phyloP scores from a whole-genome alignment of 1,140 invertebrate species.

The Macrotrachela quadricornifera region DNA sequence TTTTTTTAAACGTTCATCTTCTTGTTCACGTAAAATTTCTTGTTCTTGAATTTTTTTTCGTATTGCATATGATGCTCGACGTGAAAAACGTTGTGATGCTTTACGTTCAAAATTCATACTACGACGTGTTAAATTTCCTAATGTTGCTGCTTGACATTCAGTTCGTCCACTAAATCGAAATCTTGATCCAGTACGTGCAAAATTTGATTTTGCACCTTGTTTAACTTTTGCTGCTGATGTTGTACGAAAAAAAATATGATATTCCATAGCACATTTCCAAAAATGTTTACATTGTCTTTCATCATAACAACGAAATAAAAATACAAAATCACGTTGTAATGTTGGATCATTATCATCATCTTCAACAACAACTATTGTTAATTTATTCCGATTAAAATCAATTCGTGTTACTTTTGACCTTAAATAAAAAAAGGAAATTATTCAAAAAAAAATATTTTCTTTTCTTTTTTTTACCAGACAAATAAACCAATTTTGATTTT shows the following conservation, averaged over 20 bases:
- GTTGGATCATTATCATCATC: slow-evolving; percentile 23
- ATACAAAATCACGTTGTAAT: slow-evolving; percentile 26
- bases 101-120: slow-evolving; percentile 82
- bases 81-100: slow-evolving; percentile 79
- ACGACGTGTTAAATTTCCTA: slow-evolving; percentile 46
- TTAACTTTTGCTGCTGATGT: slow-evolving; percentile 61
- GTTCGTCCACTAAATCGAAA: slow-evolving; percentile 76
- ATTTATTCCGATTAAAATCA: slow-evolving; percentile 66
- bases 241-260: slow-evolving; percentile 87
- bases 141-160: slow-evolving; percentile 69
- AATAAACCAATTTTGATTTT: slow-evolving; percentile 77
- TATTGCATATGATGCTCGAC: slow-evolving; percentile 32
- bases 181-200: slow-evolving; percentile 83
- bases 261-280: slow-evolving; percentile 93
- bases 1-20: no score
- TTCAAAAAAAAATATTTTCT: not conserved
- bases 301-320: slow-evolving; percentile 53
- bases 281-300: slow-evolving; percentile 92
- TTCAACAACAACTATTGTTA: slow-evolving; percentile 27
- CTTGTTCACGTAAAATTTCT: no score
- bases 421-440: slow-evolving; percentile 13
- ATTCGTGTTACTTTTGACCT: slow-evolving; percentile 79
- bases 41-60: not conserved
- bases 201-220: slow-evolving; percentile 67
- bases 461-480: slow-evolving; percentile 48